These are phyloP conservation scores for Falcunculus frontatus DNA, from an alignment of 2,113 vertebrate genomes.

Conservation along the genomic window DNA sequence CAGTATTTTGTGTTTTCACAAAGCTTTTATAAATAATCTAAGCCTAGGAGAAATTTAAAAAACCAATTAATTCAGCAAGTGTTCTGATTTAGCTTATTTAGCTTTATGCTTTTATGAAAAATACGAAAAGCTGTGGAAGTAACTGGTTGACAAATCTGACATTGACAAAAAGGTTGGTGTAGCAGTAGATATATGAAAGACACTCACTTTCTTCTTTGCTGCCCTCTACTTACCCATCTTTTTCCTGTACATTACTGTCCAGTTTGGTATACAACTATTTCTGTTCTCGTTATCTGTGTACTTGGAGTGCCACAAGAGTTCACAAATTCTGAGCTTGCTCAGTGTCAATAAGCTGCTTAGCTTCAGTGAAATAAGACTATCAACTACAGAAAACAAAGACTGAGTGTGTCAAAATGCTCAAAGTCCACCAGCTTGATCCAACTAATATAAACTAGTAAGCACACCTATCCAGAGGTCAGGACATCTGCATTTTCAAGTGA, in stretches of 20 bases:
- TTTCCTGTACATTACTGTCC: not conserved
- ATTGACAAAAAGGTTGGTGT: not conserved
- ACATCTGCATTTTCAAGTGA: not conserved
- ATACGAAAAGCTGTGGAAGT: not conserved
- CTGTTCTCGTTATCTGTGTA: not conserved
- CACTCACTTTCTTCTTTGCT: not conserved
- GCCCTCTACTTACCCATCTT: not conserved
- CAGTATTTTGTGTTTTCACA: constrained; percentile 29
- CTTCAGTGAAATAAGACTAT: not conserved
- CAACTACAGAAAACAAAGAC: not conserved
- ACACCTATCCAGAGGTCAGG: not conserved
- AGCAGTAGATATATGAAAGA: not conserved
- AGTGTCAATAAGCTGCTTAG: not conserved
- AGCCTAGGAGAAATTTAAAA: not conserved
- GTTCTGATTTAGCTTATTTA: not conserved
- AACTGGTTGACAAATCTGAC: not conserved
- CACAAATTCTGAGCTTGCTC: not conserved
- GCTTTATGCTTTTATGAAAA: not conserved
- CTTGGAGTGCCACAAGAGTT: not conserved
- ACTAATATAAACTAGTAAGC: not conserved
- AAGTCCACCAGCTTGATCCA: not conserved
- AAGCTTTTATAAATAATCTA: constrained; percentile 10
- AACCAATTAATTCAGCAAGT: not conserved
- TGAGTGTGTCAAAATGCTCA: not conserved
- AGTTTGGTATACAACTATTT: not conserved